These are phyloP conservation scores for Paramuricea clavata DNA, from an alignment of 92 coral and sea anemone species.

Conservation along the genomic window DNA sequence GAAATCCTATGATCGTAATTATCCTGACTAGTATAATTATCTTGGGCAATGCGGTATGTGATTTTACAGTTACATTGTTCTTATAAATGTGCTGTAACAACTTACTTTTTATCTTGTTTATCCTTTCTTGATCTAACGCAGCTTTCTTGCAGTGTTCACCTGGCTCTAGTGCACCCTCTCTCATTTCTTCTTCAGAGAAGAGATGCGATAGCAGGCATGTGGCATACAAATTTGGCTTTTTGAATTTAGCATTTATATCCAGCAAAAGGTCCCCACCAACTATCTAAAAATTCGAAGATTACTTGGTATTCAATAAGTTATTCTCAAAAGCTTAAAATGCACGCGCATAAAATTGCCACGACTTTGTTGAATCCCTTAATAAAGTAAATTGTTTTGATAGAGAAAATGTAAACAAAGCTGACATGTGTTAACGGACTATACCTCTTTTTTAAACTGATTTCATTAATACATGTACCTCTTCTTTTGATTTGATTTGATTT, in stretches of 20 bases:
- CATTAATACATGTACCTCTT: no score
- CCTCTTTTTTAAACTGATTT: no score
- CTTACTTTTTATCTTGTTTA: slow-evolving; percentile 68
- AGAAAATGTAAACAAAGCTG: no score
- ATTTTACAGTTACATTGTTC: no score
- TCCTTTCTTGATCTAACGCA: slow-evolving; percentile 57
- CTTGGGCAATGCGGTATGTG: no score
- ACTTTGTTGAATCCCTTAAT: background rate
- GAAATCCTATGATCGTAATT: background rate
- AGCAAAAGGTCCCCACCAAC: slow-evolving; percentile 27
- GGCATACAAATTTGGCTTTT: slow-evolving; percentile 69
- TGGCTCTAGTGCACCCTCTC: slow-evolving; percentile 69
- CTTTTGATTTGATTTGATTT: no score
- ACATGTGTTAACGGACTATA: no score
- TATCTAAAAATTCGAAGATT: background rate
- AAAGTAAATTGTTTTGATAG: no score
- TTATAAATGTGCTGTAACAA: background rate
- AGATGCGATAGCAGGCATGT: slow-evolving; percentile 58
- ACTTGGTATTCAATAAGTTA: background rate
- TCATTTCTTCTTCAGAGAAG: slow-evolving; percentile 72
- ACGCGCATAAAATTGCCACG: no score
- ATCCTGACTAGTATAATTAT: background rate
- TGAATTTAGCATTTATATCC: slow-evolving; percentile 55
- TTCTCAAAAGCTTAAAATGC: background rate
- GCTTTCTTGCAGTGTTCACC: slow-evolving; percentile 52